Evolutionary conservation across 1,140 invertebrate species (phyloP).

Genomic region (Nymphalis io): DNA sequence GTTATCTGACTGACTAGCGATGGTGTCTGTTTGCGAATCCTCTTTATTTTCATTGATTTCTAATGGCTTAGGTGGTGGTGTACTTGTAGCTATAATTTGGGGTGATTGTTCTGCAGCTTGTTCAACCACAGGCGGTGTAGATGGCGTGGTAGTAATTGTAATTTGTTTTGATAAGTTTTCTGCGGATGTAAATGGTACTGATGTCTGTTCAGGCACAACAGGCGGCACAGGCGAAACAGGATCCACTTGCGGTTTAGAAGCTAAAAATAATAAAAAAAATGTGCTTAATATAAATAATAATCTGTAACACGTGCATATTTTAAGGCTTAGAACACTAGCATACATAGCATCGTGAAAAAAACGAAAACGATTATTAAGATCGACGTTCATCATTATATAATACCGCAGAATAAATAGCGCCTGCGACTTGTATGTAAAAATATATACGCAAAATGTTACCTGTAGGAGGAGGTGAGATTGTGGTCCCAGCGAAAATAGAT

Average conservation of each 20-base stretch:
- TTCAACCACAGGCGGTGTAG: neutral
- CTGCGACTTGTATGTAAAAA: too few species aligned
- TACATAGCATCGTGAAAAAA: too few species aligned
- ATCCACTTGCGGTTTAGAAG: slow-evolving; percentile 36
- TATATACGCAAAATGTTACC: neutral
- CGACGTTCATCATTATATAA: too few species aligned
- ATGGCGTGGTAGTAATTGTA: neutral
- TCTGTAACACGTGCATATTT: too few species aligned
- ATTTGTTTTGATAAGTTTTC: slow-evolving; percentile 7
- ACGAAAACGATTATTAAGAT: too few species aligned
- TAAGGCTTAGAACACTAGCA: too few species aligned
- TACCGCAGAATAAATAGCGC: too few species aligned
- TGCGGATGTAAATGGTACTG: neutral
- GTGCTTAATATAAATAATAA: neutral
- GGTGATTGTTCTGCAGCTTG: slow-evolving; percentile 1
- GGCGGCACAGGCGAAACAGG: slow-evolving; percentile 10
- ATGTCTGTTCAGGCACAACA: neutral
- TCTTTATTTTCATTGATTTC: neutral
- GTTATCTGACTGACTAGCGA: neutral
- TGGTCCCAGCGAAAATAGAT: slow-evolving; percentile 45
- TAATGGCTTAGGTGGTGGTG: neutral
- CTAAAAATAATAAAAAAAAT: slow-evolving; percentile 23
- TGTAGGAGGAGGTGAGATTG: slow-evolving; percentile 28
- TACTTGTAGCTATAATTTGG: neutral
- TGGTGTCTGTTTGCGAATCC: neutral